Evolutionary conservation across 2,888 invertebrate species (phyloP).

Genomic region (Atrina japonica): DNA sequence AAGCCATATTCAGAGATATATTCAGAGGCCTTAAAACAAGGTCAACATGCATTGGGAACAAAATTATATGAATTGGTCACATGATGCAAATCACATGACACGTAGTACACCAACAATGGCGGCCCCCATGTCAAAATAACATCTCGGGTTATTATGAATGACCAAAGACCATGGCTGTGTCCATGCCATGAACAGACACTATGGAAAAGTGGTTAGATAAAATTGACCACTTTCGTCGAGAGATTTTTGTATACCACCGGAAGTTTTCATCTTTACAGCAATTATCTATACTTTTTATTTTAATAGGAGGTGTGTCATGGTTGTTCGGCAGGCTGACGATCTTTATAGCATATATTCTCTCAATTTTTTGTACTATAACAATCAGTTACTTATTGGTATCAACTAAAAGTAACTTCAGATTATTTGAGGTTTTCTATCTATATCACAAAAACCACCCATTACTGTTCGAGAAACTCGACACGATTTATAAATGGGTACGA

Average conservation of each 20-base stretch:
- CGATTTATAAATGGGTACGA: neutral
- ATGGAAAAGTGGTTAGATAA: constrained; percentile 4
- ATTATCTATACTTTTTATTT: constrained; percentile 42
- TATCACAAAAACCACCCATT: too few species aligned
- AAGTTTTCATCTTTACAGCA: constrained; percentile 59
- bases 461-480: too few species aligned
- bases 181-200: constrained; percentile 1
- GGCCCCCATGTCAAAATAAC: neutral
- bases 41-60: too few species aligned
- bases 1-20: too few species aligned
- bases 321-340: constrained; percentile 16
- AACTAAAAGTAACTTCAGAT: constrained; percentile 22
- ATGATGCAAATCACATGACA: neutral
- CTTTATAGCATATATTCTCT: constrained; percentile 13
- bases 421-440: constrained; percentile 13
- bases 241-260: constrained; percentile 49
- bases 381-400: constrained; percentile 31
- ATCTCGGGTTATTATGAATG: too few species aligned
- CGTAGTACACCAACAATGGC: constrained; percentile 5
- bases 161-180: too few species aligned
- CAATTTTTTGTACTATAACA: constrained; percentile 1
- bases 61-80: constrained; percentile 1
- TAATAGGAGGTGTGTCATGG: constrained; percentile 43
- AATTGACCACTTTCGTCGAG: constrained; percentile 17
- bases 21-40: too few species aligned